Evolutionary conservation across 2,113 vertebrate genomes (phyloP), one percentile per base, ranked within the genome.

Genomic region (Pelodiscus sinensis): DNA sequence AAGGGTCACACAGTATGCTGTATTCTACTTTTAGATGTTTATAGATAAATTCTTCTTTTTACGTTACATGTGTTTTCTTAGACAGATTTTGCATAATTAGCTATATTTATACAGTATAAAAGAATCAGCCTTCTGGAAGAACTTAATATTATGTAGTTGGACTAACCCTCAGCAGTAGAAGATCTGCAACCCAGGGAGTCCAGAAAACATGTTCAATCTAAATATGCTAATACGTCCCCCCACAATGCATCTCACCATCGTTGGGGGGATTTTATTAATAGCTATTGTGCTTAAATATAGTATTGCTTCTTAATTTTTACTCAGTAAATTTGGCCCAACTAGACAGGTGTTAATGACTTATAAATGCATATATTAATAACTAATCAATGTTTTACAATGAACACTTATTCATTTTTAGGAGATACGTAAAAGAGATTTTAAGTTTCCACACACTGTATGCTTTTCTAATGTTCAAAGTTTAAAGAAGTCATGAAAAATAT

Each of bases 181-280:
- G 65, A 60, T 52, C 31, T 75, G 21, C 91, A 81, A 94, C 94
- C 91, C 88, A 91, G 93, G 94, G 92, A 96, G 93, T 80, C 94
- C 87, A 90, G 73, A 94, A 93, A 68, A 91, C 27, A 77, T 84
- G 86, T 84, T 95, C 95, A 91, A 73, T 79, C 92, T 95, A 91
- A 86, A 94, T 95, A 97, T 95, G 95, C 79, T 95, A 97, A 95
- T 95, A 96, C 95, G 95, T 95, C 91, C 94, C 94, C 90, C 94
- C 94, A 82, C 90, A 86, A 79, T 95, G 82, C 91, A 73, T 18
- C 4, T 88, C 89, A 84, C 73, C 94, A 93, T 95, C 93, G 78
- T 95, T 95, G 81, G 87, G 94, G 91, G 80, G 90, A 21, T 50
- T 78, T 91, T 79, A 15, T n/a, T 94, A 90, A 84, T 22, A 60